phyloP scores from a whole-genome alignment of 2,888 invertebrate species.

The Mactromeris polynyma region DNA sequence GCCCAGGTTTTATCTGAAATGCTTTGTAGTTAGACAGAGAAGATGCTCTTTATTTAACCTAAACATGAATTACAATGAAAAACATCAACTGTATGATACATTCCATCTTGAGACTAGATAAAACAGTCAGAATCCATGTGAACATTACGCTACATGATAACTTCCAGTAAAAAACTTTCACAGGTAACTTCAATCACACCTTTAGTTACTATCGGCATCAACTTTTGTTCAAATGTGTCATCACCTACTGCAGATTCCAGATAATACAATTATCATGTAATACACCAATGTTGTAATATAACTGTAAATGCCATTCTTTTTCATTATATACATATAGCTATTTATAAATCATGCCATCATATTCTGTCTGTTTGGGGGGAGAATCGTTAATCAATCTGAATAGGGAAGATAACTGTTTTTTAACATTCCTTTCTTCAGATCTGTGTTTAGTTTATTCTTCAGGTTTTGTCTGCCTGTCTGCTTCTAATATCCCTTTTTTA shows the following conservation, averaged over 20 bases:
- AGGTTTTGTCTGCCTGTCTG: too few relatives aligned
- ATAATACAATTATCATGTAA: too few relatives aligned
- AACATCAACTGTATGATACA: constrained; percentile 35
- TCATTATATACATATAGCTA: too few relatives aligned
- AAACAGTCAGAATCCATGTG: constrained; percentile 18
- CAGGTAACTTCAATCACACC: constrained; percentile 7
- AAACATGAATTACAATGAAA: constrained; percentile 53
- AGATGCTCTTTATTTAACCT: constrained; percentile 49
- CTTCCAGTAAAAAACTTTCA: neutral
- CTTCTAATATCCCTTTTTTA: too few relatives aligned
- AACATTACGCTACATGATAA: neutral
- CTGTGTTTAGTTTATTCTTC: too few relatives aligned
- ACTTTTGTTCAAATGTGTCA: neutral
- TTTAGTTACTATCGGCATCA: neutral
- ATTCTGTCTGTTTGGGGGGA: too few relatives aligned
- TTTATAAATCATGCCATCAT: too few relatives aligned
- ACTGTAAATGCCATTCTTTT: too few relatives aligned
- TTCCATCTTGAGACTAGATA: constrained; percentile 28
- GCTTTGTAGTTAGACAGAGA: constrained; percentile 52
- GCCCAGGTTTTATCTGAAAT: constrained; percentile 38
- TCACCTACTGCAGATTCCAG: neutral
- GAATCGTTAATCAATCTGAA: too few relatives aligned
- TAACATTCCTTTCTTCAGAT: too few relatives aligned
- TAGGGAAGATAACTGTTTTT: neutral
- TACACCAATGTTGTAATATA: too few relatives aligned